Evolutionary conservation across 37 sponge, comb jelly and placozoan species (phyloP).

Genomic region (Halisarca cf. caerulea): DNA sequence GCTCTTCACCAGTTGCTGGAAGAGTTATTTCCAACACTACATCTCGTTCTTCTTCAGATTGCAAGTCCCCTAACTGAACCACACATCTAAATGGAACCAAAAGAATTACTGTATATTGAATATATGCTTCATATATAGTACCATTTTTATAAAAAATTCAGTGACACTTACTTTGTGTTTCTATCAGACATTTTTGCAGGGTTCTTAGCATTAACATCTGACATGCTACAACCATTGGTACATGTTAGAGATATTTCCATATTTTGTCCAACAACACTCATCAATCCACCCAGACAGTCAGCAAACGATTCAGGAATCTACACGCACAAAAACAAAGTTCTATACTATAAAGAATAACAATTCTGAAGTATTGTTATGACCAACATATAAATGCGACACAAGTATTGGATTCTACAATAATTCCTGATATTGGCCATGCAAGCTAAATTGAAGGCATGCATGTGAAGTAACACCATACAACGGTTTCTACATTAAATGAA

Average conservation of each 20-base stretch:
- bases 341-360: too few relatives aligned
- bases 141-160: too few relatives aligned
- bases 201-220: slow-evolving; percentile 62
- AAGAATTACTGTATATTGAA: not conserved
- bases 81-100: slow-evolving; percentile 38
- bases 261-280: slow-evolving; percentile 92
- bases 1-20: slow-evolving; percentile 36
- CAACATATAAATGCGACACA: too few relatives aligned
- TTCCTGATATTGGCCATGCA: too few relatives aligned
- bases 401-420: too few relatives aligned
- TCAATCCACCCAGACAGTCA: slow-evolving; percentile 92
- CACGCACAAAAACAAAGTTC: too few relatives aligned
- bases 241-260: slow-evolving; percentile 67
- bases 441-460: too few relatives aligned
- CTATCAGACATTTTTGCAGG: slow-evolving; percentile 50
- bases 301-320: slow-evolving; percentile 93
- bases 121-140: too few relatives aligned
- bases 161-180: slow-evolving; percentile 51
- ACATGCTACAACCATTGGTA: slow-evolving; percentile 44
- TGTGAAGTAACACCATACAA: too few relatives aligned
- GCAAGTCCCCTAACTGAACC: slow-evolving; percentile 84
- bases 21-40: slow-evolving; percentile 75
- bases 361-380: too few relatives aligned
- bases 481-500: too few relatives aligned
- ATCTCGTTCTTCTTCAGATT: slow-evolving; percentile 90